phyloP scores from a whole-genome alignment of 2,888 invertebrate genomes.

The Mythimna impura region DNA sequence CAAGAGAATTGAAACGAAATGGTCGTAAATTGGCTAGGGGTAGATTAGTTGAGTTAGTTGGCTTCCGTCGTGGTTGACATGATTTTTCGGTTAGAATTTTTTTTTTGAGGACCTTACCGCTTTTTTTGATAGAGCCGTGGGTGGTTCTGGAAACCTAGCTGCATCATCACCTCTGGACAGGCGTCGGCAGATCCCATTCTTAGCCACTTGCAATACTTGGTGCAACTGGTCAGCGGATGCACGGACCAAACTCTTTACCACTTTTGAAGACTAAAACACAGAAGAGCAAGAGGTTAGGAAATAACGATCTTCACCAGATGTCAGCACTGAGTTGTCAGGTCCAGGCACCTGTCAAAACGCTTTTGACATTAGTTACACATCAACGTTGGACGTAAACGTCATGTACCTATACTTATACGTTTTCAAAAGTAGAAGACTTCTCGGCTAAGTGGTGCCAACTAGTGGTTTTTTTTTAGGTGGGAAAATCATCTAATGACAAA shows the following conservation, averaged over 20 bases:
- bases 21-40: too few species aligned
- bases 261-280: slow-evolving; percentile 47
- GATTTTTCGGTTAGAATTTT: background rate
- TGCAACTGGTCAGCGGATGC: slow-evolving; percentile 63
- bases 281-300: background rate
- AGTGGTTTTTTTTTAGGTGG: too few species aligned
- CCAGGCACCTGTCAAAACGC: too few species aligned
- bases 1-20: too few species aligned
- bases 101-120: slow-evolving; percentile 62
- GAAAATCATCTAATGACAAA: too few species aligned
- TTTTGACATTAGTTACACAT: too few species aligned
- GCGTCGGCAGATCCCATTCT: slow-evolving; percentile 61
- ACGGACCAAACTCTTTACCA: slow-evolving; percentile 55
- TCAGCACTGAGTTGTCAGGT: too few species aligned
- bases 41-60: too few species aligned
- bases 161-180: slow-evolving; percentile 63
- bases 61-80: background rate
- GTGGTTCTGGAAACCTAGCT: slow-evolving; percentile 68
- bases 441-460: too few species aligned
- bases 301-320: background rate
- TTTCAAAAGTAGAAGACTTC: too few species aligned
- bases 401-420: too few species aligned
- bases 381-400: too few species aligned
- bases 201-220: slow-evolving; percentile 70
- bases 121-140: slow-evolving; percentile 60